Base-by-base conservation (phyloP, 1,140 invertebrate species). In the Hyphantria cunea region DNA sequence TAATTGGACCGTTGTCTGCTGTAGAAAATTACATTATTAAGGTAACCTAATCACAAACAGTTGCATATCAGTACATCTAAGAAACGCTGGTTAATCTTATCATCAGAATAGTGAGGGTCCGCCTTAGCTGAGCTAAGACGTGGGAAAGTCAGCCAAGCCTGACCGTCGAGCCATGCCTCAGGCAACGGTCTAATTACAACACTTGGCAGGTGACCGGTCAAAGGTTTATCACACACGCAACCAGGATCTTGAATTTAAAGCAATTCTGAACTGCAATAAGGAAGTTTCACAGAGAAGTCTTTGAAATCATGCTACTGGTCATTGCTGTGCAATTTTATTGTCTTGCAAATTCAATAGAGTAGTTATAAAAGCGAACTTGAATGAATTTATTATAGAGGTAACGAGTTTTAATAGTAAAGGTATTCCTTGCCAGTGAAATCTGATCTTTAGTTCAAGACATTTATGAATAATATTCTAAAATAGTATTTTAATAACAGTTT, bases 91-190 rank as follows among this genome's bases (percentile, higher is more conserved):
- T 60, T 74, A 82, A 80, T 78, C 75, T 77, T 64, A 63, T 64
- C 54, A 66, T 70, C 72, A 48, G 13, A 66, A 55, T 48, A 62
- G 59, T 55, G 67, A 34, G 55, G 52, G 56, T 60, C 51, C 47
- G 64, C 34, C 49, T 64, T 47, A 66, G 41, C 39, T 44, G 48
- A 15, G 54, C 55, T 60, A 73, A 79, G 73, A 77, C 73, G 72
- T 86, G 84, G 80, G 80, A 86, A 85, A 80, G 34, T 49, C 76
- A 78, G 64, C 80, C 67, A 64, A 77, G 73, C 84, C 72, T 67
- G 68, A 80, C 84, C 61, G 31, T 0, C 53, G 60, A 37, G 56
- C 69, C 68, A 64, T 64, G 70, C 55, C 60, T 60, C 69, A 68
- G 64, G 63, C 65, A 72, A 73, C 72, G 76, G 75, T 83, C 80